phyloP scores from a whole-genome alignment of 2,797 vertebrate genomes.

The Macropodus opercularis region DNA sequence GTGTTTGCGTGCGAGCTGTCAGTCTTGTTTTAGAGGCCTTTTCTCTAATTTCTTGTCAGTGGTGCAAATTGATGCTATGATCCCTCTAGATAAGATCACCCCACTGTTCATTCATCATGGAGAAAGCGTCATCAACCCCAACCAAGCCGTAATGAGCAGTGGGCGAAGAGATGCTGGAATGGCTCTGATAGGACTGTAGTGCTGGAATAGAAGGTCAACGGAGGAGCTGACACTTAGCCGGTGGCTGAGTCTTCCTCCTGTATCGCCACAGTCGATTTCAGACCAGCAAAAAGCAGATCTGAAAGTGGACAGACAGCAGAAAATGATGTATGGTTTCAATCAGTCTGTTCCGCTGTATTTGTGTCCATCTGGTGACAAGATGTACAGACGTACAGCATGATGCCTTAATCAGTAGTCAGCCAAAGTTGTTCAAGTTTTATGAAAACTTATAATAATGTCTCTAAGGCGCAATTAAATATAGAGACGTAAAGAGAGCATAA shows the following conservation, averaged over 20 bases:
- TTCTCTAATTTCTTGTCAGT: constrained; percentile 56
- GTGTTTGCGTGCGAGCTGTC: constrained; percentile 19
- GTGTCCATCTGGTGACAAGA: constrained; percentile 1
- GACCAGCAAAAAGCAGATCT: constrained; percentile 2
- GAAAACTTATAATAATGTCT: neutral
- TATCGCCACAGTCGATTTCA: constrained; percentile 12
- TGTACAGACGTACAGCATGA: no score
- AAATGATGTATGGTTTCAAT: constrained; percentile 53
- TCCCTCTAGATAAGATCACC: constrained; percentile 50
- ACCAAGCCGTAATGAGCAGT: constrained; percentile 24
- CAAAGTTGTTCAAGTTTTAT: no score
- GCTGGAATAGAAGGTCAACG: constrained; percentile 12
- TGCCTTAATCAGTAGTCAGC: no score
- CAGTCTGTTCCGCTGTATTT: neutral
- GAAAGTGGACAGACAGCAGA: constrained; percentile 61
- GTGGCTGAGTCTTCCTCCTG: no score
- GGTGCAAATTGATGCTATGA: constrained; percentile 64
- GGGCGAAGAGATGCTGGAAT: constrained; percentile 26
- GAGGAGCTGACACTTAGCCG: constrained; percentile 9
- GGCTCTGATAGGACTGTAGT: constrained; percentile 8
- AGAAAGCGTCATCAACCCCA: constrained; percentile 26
- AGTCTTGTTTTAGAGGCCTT: constrained; percentile 28
- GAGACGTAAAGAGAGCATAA: no score
- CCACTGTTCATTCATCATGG: constrained; percentile 47
- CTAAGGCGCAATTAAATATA: no score